These are phyloP conservation scores for Ictalurus punctatus DNA, from an alignment of 2,113 vertebrate species.

Conservation along the genomic window DNA sequence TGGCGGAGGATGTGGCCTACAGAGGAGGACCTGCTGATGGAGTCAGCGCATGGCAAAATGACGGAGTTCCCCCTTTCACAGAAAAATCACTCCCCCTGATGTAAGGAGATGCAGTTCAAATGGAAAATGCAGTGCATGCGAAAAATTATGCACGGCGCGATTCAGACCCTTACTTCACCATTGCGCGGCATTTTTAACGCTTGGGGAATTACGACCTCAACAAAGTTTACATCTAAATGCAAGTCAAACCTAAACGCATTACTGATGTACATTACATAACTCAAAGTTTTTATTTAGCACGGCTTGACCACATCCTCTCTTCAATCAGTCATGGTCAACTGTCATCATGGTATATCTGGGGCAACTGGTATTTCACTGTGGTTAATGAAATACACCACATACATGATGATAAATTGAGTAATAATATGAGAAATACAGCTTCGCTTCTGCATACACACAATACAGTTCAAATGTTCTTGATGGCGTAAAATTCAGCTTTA, in stretches of 20 bases:
- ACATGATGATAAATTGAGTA: background rate
- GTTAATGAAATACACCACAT: too few species aligned
- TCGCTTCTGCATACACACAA: too few species aligned
- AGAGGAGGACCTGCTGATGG: background rate
- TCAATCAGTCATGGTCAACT: background rate
- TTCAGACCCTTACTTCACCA: background rate
- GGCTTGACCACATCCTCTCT: background rate
- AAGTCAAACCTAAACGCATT: background rate
- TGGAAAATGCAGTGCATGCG: slow-evolving; percentile 30
- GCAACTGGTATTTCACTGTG: background rate
- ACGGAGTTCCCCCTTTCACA: slow-evolving; percentile 38
- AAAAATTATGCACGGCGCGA: background rate
- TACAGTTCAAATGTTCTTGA: background rate
- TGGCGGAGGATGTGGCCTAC: background rate
- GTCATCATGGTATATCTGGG: background rate
- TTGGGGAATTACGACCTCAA: background rate
- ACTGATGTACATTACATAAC: background rate
- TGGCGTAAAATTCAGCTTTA: background rate
- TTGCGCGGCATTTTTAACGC: background rate
- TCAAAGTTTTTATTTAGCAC: background rate
- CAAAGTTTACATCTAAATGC: background rate
- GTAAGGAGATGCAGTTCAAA: slow-evolving; percentile 11
- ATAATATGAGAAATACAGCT: background rate
- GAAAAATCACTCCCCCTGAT: background rate
- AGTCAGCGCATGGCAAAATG: background rate